phyloP scores from a whole-genome alignment of 92 coral and sea anemone genomes.

The Porites cylindrica region DNA sequence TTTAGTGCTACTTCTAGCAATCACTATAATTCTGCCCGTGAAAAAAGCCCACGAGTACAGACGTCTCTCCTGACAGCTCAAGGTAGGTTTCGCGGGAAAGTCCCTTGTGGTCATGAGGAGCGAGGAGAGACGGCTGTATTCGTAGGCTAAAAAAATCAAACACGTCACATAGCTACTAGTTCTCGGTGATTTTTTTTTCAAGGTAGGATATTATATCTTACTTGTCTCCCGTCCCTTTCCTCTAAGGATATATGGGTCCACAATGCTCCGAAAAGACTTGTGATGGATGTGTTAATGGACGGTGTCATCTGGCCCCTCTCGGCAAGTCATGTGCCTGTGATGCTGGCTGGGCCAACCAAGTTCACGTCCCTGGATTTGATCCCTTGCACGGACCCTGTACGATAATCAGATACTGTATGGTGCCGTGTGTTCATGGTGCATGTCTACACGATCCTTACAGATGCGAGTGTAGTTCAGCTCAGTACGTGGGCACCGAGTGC shows the following conservation, averaged over 20 bases:
- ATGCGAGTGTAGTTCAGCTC: constrained; percentile 68
- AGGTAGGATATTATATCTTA: background rate
- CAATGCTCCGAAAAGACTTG: constrained; percentile 78
- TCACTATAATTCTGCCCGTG: too few species aligned
- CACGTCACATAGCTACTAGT: background rate
- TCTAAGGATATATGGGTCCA: constrained; percentile 83
- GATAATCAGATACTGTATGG: constrained; percentile 70
- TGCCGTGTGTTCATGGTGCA: constrained; percentile 73
- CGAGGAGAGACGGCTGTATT: too few species aligned
- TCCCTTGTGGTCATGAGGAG: too few species aligned
- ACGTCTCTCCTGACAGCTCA: too few species aligned
- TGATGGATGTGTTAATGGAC: constrained; percentile 86
- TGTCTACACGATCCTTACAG: constrained; percentile 79
- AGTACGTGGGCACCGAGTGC: constrained; percentile 80
- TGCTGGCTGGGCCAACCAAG: constrained; percentile 67
- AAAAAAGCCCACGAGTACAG: too few species aligned
- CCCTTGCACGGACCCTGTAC: constrained; percentile 81
- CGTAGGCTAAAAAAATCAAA: too few species aligned
- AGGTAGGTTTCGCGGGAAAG: too few species aligned
- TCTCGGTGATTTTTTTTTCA: background rate
- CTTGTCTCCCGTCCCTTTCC: background rate
- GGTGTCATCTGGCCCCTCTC: constrained; percentile 41
- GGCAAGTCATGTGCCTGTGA: constrained; percentile 82
- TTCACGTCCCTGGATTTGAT: constrained; percentile 43
- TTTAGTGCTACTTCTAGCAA: too few species aligned